Percentiles rank a stretch among this genome's conserved stretches.
These are phyloP conservation scores for Ictidomys tridecemlineatus DNA, from an alignment of 2,113 vertebrate genomes.

Conservation along the genomic window DNA sequence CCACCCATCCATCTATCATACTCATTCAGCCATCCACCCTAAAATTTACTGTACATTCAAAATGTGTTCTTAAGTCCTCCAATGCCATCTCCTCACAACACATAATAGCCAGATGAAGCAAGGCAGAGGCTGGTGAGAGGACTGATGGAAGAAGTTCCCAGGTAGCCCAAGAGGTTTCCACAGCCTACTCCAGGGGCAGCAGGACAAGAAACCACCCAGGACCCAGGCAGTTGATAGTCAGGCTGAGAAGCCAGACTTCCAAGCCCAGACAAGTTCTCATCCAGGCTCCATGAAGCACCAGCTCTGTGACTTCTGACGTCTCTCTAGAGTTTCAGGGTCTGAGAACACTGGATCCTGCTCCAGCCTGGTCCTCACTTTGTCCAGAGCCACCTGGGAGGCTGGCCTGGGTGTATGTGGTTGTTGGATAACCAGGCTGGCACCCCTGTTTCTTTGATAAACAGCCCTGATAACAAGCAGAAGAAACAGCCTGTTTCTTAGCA, in stretches of 20 bases:
- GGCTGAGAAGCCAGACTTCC: neutral
- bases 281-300: neutral
- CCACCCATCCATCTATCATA: neutral
- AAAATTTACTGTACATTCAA: neutral
- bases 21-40: neutral
- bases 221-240: neutral
- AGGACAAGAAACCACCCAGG: neutral
- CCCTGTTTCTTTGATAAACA: slow-evolving; percentile 56
- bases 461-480: slow-evolving; percentile 45
- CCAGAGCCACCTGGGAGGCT: neutral
- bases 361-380: neutral
- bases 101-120: neutral
- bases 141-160: neutral
- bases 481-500: slow-evolving; percentile 58
- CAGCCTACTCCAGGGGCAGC: neutral
- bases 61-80: neutral
- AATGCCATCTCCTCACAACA: neutral
- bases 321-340: neutral
- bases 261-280: neutral
- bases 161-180: neutral
- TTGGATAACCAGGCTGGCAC: slow-evolving; percentile 53
- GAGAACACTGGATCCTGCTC: neutral
- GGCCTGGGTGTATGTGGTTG: slow-evolving; percentile 33
- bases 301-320: neutral
- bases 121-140: neutral